Evolutionary conservation across 2,113 vertebrate genomes (phyloP).

Genomic region (Saguinus midas): DNA sequence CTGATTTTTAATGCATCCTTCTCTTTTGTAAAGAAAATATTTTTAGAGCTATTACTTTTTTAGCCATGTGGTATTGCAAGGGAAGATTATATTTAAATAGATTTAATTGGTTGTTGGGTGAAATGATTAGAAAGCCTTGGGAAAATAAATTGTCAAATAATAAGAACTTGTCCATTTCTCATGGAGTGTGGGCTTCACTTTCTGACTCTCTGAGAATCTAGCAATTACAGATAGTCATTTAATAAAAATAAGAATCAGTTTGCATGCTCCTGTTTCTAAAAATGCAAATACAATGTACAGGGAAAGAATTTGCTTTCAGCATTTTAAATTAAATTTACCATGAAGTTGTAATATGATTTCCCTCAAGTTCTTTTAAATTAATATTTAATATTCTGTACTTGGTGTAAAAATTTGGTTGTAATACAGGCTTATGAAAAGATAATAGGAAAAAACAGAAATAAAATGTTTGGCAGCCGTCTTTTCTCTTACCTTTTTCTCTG

Average conservation of each 20-base stretch:
- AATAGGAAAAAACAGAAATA: constrained; percentile 47
- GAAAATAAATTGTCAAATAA: constrained; percentile 42
- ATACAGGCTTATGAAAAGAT: constrained; percentile 47
- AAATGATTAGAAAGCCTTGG: constrained; percentile 55
- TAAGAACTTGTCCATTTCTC: constrained; percentile 29
- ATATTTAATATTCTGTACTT: constrained; percentile 62
- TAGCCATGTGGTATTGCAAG: neutral
- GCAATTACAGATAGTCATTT: constrained; percentile 36
- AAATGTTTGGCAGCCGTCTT: neutral
- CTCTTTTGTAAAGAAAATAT: neutral
- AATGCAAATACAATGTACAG: neutral
- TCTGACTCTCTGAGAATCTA: neutral
- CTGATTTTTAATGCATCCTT: neutral
- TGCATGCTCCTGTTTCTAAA: neutral
- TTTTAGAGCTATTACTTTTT: constrained; percentile 35
- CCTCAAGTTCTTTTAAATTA: constrained; percentile 67
- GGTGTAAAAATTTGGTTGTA: constrained; percentile 33
- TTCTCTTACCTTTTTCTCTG: neutral
- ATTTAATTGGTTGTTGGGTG: constrained; percentile 39
- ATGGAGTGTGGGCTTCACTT: neutral
- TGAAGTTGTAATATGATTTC: constrained; percentile 56
- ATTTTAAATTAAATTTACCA: constrained; percentile 65
- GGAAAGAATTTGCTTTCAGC: constrained; percentile 58
- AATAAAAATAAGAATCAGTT: constrained; percentile 46
- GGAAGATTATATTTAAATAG: constrained; percentile 34